A percentile compares a stretch with the other conserved stretches of the same genome.
Conservation (phyloP, 2,113 vertebrate species). For the Steatornis caripensis region DNA sequence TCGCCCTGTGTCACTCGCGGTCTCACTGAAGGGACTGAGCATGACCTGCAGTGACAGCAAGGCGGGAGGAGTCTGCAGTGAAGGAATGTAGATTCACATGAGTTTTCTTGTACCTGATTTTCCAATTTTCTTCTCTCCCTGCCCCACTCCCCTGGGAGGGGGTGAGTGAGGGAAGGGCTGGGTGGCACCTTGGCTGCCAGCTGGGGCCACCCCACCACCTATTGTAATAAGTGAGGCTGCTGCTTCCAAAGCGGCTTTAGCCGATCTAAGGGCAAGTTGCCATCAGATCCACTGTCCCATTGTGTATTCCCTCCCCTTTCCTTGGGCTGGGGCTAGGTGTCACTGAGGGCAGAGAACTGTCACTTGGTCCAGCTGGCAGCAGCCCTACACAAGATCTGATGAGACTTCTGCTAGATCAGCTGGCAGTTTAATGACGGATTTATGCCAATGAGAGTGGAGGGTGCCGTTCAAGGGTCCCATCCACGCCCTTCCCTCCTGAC, state of each 20-base stretch:
- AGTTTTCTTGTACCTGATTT: not conserved
- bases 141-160: not conserved
- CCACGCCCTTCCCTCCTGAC: not conserved
- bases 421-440: not conserved
- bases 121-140: not conserved
- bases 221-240: not conserved
- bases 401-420: not conserved
- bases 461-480: not conserved
- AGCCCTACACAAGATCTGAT: not conserved
- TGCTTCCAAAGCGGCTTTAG: not conserved
- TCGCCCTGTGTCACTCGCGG: fast-evolving
- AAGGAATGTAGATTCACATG: not conserved
- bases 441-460: fast-evolving
- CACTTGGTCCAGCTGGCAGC: not conserved
- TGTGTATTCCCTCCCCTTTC: not conserved
- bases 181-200: not conserved
- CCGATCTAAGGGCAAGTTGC: not conserved
- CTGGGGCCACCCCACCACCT: not conserved
- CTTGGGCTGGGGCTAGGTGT: not conserved
- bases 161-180: fast-evolving
- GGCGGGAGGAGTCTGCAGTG: not conserved
- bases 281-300: not conserved
- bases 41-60: fast-evolving
- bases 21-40: not conserved
- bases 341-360: not conserved